phyloP scores from a whole-genome alignment of 2,797 vertebrate genomes.

The Acanthurus tractus region DNA sequence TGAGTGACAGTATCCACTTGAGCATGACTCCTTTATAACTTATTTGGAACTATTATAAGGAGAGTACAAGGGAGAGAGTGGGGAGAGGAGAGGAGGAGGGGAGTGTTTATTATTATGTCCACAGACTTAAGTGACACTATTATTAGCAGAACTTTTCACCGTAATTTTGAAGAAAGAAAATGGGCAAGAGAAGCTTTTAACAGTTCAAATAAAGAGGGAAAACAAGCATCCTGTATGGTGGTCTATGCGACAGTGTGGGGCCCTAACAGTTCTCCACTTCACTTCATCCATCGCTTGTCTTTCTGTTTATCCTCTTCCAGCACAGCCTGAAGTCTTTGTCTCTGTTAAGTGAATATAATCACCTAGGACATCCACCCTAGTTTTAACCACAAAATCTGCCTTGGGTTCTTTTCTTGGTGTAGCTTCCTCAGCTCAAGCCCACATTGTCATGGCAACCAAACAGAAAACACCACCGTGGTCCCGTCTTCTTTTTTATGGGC shows the following conservation, averaged over 20 bases:
- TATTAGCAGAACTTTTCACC: constrained; percentile 19
- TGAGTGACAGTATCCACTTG: too few relatives aligned
- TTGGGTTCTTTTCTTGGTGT: constrained; percentile 35
- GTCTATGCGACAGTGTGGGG: constrained; percentile 18
- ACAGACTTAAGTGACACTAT: background rate
- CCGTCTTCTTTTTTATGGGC: constrained; percentile 25
- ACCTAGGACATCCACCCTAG: constrained; percentile 30
- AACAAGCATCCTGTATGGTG: background rate
- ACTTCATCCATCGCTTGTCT: constrained; percentile 36
- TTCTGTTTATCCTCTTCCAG: constrained; percentile 30
- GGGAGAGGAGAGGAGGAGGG: background rate
- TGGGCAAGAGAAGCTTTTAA: background rate
- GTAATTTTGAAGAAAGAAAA: background rate
- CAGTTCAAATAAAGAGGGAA: constrained; percentile 4
- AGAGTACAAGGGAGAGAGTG: background rate
- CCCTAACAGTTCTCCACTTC: constrained; percentile 25
- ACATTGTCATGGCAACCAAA: constrained; percentile 63
- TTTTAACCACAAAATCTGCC: constrained; percentile 29
- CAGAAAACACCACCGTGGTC: constrained; percentile 57
- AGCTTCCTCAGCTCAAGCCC: constrained; percentile 27
- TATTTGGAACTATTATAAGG: too few relatives aligned
- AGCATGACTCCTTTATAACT: too few relatives aligned
- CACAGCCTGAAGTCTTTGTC: constrained; percentile 24
- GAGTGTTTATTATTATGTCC: background rate
- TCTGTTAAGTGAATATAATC: constrained; percentile 42